Base-by-base conservation (phyloP, 1,140 invertebrate genomes). In the Hylaeus volcanicus region DNA sequence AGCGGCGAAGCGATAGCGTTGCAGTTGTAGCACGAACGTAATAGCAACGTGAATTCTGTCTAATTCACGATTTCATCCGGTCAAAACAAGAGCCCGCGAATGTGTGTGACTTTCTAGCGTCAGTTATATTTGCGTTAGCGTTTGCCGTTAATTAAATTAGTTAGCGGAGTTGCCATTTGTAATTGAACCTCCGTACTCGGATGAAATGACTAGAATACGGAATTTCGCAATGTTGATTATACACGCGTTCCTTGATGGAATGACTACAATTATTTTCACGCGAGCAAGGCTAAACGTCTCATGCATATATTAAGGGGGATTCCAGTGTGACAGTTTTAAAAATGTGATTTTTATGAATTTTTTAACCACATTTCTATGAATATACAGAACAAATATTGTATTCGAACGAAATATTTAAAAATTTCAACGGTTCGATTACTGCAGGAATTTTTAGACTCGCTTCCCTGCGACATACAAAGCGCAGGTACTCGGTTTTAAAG, bases 91-190 rank as follows among this genome's bases (percentile, higher is more conserved):
- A 5, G 11, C 1, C 9, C 8, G 2, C 0, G 37, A 51, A 4
- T 43, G 15, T 26, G 5, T 5, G 11, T 64, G 45, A 74, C 37
- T 65, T 66, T 15, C 73, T 39, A 4, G 14, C 39, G n/a, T 41
- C 63, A 45, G n/a, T 64, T 55, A 66, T 45, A 45, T 66, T 56
- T 15, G 74, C 56, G 41, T 60, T 37, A 45, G 60, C n/a, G 70
- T 43, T 14, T 11, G 14, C 39, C 37, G 72, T 53, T 74, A 55
- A 74, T 74, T 74, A 53, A 74, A 74, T 15, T 75, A 43, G 12
- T 45, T 14, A n/a, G 11, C 15, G 14, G n/a, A 6, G 63, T 9
- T 15, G 37, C 51, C 14, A 51, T 56, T 37, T 6, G 14, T 0
- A 61, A 61, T 61, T 48, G 2, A 26, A 73, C 41, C n/a, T 72